These are phyloP conservation scores for Platynereis dumerilii DNA, from an alignment of 2,888 invertebrate genomes.

Conservation along the genomic window DNA sequence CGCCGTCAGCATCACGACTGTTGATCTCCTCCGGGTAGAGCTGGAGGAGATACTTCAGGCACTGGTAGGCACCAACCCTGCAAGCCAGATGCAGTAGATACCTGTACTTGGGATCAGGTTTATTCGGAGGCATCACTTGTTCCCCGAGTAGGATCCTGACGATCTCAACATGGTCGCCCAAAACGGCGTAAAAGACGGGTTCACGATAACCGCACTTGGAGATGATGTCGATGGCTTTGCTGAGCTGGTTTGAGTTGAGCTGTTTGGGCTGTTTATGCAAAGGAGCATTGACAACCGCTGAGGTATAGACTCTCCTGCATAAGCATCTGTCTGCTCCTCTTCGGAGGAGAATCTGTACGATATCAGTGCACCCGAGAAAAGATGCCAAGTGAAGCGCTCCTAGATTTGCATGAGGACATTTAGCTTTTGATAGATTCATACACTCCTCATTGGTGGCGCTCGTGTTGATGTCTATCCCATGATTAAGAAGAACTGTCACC, in stretches of 20 bases:
- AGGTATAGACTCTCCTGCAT: constrained; percentile 25
- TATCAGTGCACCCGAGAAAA: constrained; percentile 9
- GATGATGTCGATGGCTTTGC: constrained; percentile 18
- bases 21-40: constrained; percentile 24
- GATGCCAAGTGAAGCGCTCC: constrained; percentile 18
- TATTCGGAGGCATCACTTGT: not conserved
- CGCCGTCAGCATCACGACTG: constrained; percentile 27
- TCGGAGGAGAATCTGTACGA: not conserved
- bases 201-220: constrained; percentile 27
- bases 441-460: constrained; percentile 7
- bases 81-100: constrained; percentile 29
- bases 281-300: constrained; percentile 23
- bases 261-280: constrained; percentile 16
- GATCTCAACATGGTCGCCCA: constrained; percentile 26
- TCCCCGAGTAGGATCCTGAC: constrained; percentile 16
- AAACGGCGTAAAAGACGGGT: constrained; percentile 28
- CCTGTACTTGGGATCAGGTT: constrained; percentile 5
- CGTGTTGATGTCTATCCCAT: constrained; percentile 14
- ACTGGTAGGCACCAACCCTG: constrained; percentile 26
- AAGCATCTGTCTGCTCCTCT: constrained; percentile 10
- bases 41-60: constrained; percentile 25
- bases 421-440: not conserved
- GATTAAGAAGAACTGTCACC: constrained; percentile 11
- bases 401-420: constrained; percentile 14
- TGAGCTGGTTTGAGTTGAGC: constrained; percentile 1